phyloP scores from a whole-genome alignment of 2,797 vertebrate genomes.

The Diplodus puntazzo region DNA sequence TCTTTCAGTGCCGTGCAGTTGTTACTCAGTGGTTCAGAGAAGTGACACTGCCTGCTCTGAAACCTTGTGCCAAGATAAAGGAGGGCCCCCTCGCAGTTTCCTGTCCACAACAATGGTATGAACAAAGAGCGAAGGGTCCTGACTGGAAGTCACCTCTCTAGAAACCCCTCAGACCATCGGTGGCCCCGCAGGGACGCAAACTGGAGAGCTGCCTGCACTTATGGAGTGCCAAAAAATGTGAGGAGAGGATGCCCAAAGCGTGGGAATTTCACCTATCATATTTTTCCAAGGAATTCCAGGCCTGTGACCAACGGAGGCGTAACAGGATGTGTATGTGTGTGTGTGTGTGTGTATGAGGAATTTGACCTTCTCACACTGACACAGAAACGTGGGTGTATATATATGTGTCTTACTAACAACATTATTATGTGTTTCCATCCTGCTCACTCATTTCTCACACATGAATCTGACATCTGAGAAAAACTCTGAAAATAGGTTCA shows the following conservation, averaged over 20 bases:
- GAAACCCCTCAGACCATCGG: slow-evolving; percentile 25
- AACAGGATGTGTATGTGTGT: slow-evolving; percentile 59
- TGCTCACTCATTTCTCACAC: slow-evolving; percentile 25
- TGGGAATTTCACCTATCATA: slow-evolving; percentile 72
- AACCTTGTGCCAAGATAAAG: slow-evolving; percentile 38
- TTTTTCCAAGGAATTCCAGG: slow-evolving; percentile 64
- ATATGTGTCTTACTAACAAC: not conserved
- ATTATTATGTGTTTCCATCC: not conserved
- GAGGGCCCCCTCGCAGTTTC: slow-evolving; percentile 56
- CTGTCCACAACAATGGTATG: slow-evolving; percentile 63
- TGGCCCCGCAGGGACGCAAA: slow-evolving; percentile 43
- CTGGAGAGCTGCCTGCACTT: slow-evolving; percentile 43
- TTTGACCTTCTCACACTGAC: slow-evolving; percentile 46
- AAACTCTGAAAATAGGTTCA: not conserved
- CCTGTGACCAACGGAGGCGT: slow-evolving; percentile 53
- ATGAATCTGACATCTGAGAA: slow-evolving; percentile 37
- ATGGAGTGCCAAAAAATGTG: slow-evolving; percentile 46
- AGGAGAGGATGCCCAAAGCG: slow-evolving; percentile 59
- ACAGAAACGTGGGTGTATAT: slow-evolving; percentile 21
- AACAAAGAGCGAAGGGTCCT: slow-evolving; percentile 39
- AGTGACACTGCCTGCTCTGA: slow-evolving; percentile 24
- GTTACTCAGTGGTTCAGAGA: slow-evolving; percentile 27
- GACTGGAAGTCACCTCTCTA: slow-evolving; percentile 54
- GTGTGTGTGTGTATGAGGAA: slow-evolving; percentile 28
- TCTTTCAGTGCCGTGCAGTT: not conserved